Percentiles rank a stretch among this genome's conserved stretches.
These are phyloP conservation scores for Mus caroli DNA, from an alignment of 2,797 vertebrate genomes.

Conservation along the genomic window DNA sequence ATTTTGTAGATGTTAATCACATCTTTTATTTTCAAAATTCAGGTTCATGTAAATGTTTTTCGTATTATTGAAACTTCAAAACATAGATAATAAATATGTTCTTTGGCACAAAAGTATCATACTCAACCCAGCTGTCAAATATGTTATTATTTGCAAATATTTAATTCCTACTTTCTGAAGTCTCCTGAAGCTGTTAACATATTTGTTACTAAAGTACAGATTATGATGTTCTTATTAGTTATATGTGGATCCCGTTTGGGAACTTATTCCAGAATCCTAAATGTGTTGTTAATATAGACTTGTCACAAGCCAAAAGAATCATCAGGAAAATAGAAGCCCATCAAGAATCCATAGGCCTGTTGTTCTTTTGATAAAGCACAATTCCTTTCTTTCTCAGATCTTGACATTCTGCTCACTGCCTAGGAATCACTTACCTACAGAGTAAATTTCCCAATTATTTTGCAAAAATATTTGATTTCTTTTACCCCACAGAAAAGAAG, in stretches of 20 bases:
- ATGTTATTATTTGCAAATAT: slow-evolving; percentile 4
- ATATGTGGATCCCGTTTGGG: background rate
- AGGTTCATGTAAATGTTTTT: background rate
- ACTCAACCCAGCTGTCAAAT: background rate
- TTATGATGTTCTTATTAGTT: background rate
- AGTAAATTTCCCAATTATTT: slow-evolving; percentile 59
- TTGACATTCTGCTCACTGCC: background rate
- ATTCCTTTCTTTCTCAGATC: background rate
- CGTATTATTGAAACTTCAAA: slow-evolving; percentile 8
- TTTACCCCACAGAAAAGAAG: slow-evolving; percentile 13
- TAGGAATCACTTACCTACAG: slow-evolving; percentile 20
- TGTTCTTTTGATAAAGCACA: background rate
- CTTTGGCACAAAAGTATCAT: slow-evolving; percentile 36
- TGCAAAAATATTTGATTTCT: slow-evolving; percentile 60
- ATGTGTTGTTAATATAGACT: background rate
- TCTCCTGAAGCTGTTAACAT: background rate
- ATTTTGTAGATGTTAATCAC: background rate
- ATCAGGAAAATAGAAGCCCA: background rate
- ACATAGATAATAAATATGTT: background rate
- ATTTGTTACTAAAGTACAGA: background rate
- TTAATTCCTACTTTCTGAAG: background rate
- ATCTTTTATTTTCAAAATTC: background rate
- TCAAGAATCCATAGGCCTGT: background rate
- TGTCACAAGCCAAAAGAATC: background rate
- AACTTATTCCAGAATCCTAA: background rate